Base-by-base conservation (phyloP, 1,140 invertebrate species). In the Panagrolaimus sp. region DNA sequence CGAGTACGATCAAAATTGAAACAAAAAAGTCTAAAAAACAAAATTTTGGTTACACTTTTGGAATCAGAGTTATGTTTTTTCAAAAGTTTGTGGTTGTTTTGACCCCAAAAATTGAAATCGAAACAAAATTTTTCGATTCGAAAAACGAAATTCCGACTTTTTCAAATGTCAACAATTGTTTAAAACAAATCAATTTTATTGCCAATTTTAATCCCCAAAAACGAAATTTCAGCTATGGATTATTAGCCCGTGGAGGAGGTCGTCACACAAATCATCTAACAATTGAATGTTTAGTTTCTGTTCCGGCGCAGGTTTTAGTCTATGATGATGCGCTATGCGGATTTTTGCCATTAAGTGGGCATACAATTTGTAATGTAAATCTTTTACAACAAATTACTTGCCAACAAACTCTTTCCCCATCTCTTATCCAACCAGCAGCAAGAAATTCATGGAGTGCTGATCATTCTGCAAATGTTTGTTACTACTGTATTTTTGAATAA, bases 331-430 rank as follows among this genome's bases (percentile, higher is more conserved):
- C 65, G 8, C 26, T 67, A 15, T 26, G n/a, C 15, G 68, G 68
- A 21, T 70, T 46, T 46, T 43, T 70, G 45, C 68, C 68, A 10
- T 68, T 68, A 32, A 48, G 55, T 43, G 48, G 48, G 38, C 45
- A 55, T 17, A 48, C 63, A 28, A 32, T 70, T n/a, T 70, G 68
- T 48, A 68, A 47, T 26, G 68, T 70, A 6, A 47, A 46, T 26
- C 64, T 70, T 24, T 28, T 70, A 47, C 68, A 70, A 65, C 68
- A 70, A 68, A 68, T 70, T 44, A 70, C 68, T n/a, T 70, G 68
- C 26, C 68, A 70, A 55, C 68, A 70, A 55, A 70, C 68, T n/a
- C 48, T 70, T 9, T 65, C 68, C 9, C 68, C 68, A 14, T 46
- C 63, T 4, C 26, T 65, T 8, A 43, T 68, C 1, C 68, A 70